These are phyloP conservation scores for Phortica okadai DNA, from an alignment of 2,888 invertebrate species.

Conservation along the genomic window DNA sequence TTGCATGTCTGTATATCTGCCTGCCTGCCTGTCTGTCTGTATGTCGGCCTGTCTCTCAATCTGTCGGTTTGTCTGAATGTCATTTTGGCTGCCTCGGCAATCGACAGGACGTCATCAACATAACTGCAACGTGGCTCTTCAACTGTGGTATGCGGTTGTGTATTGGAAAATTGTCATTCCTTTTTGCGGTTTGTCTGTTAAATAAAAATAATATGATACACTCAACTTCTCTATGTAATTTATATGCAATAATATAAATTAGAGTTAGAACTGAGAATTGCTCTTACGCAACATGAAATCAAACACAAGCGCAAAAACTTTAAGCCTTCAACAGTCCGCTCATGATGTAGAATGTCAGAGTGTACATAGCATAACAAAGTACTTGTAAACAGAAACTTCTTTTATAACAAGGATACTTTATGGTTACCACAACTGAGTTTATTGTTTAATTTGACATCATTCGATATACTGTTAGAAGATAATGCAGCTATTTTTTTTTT, in stretches of 20 bases:
- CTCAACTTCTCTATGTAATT: neutral
- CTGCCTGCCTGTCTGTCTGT: slow-evolving; percentile 14
- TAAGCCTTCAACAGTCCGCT: neutral
- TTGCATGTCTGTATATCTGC: neutral
- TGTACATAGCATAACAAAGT: too few relatives aligned
- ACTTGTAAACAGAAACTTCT: too few relatives aligned
- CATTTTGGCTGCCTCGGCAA: neutral
- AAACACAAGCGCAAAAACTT: slow-evolving; percentile 12
- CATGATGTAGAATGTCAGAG: neutral
- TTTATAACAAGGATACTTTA: too few relatives aligned
- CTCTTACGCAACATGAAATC: slow-evolving; percentile 17
- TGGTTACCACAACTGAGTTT: too few relatives aligned
- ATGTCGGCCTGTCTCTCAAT: slow-evolving; percentile 51
- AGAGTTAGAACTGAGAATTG: neutral
- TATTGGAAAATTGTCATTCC: neutral
- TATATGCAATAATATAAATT: neutral
- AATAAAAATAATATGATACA: slow-evolving; percentile 1
- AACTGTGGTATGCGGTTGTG: neutral
- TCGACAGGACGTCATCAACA: slow-evolving; percentile 16
- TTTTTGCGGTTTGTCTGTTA: slow-evolving; percentile 38
- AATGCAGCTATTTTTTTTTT: slow-evolving; percentile 29
- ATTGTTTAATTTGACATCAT: neutral
- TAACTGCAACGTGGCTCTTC: neutral
- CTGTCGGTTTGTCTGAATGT: neutral
- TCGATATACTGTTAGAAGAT: slow-evolving; percentile 27